Evolutionary conservation across 2,797 vertebrate genomes (phyloP).

Genomic region (Calcarius lapponicus): DNA sequence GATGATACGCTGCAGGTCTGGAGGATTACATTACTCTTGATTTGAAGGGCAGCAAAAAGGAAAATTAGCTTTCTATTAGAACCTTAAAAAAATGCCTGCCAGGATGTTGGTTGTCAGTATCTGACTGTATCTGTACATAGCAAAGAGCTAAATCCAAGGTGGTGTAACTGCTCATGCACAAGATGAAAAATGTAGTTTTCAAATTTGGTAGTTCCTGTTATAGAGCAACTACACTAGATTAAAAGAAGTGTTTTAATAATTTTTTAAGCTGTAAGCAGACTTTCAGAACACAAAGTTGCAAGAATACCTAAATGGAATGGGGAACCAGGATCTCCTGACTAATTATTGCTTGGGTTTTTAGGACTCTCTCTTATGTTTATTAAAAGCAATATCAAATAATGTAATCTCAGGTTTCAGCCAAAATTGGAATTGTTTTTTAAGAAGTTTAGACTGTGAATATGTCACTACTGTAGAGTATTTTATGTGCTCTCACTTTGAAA

Average conservation of each 20-base stretch:
- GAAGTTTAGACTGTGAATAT: background rate
- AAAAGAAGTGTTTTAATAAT: background rate
- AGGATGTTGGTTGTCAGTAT: fast-evolving
- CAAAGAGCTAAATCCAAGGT: background rate
- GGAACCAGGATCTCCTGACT: background rate
- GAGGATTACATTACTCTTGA: background rate
- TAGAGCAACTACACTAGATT: background rate
- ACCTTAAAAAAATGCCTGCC: background rate
- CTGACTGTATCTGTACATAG: background rate
- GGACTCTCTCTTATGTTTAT: background rate
- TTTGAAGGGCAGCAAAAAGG: background rate
- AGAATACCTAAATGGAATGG: background rate
- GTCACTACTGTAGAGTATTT: background rate
- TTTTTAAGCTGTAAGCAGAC: background rate
- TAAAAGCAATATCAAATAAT: background rate
- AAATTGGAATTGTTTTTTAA: background rate
- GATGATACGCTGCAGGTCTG: background rate
- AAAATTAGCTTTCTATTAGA: background rate
- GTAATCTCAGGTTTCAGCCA: background rate
- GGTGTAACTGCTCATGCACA: background rate
- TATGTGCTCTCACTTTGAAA: background rate
- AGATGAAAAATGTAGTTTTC: background rate
- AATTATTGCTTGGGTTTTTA: background rate
- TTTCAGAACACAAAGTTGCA: background rate
- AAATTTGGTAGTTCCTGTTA: background rate